Evolutionary conservation across 2,888 invertebrate species (phyloP).

Genomic region (Drosophila borborema): DNA sequence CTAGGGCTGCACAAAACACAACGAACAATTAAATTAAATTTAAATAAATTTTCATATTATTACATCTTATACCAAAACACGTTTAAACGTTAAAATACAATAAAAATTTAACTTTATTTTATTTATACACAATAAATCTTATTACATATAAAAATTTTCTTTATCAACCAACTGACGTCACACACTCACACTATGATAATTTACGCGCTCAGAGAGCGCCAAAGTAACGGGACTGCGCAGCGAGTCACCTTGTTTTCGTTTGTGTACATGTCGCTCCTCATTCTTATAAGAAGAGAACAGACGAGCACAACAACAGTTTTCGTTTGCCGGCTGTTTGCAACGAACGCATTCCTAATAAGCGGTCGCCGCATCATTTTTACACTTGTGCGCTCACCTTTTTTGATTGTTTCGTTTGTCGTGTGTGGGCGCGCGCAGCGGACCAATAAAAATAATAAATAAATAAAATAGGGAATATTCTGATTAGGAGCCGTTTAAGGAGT

Average conservation of each 20-base stretch:
- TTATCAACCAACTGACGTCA: conserved; percentile 28
- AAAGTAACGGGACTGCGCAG: conserved; percentile 12
- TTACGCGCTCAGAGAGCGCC: conserved; percentile 22
- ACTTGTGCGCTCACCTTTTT: conserved; percentile 30
- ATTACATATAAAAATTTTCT: not conserved
- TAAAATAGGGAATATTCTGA: conserved; percentile 18
- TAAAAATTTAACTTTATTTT: not conserved
- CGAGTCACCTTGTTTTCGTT: conserved; percentile 14
- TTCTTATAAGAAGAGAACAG: conserved; percentile 58
- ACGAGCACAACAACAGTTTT: conserved; percentile 51
- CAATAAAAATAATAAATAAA: conserved; percentile 29
- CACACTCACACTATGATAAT: not conserved
- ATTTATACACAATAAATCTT: not conserved
- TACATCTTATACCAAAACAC: not conserved
- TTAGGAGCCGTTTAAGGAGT: conserved; percentile 34
- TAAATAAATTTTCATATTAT: not conserved
- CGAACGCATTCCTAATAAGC: conserved; percentile 46
- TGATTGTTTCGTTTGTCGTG: conserved; percentile 35
- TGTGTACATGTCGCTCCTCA: conserved; percentile 31
- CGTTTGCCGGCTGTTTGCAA: conserved; percentile 63
- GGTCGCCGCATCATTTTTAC: conserved; percentile 30
- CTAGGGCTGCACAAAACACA: conserved; percentile 4
- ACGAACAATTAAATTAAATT: not conserved
- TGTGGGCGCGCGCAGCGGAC: conserved; percentile 44
- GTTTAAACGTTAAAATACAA: not conserved